phyloP scores from a whole-genome alignment of 2,113 vertebrate species.

The Uria aalge region DNA sequence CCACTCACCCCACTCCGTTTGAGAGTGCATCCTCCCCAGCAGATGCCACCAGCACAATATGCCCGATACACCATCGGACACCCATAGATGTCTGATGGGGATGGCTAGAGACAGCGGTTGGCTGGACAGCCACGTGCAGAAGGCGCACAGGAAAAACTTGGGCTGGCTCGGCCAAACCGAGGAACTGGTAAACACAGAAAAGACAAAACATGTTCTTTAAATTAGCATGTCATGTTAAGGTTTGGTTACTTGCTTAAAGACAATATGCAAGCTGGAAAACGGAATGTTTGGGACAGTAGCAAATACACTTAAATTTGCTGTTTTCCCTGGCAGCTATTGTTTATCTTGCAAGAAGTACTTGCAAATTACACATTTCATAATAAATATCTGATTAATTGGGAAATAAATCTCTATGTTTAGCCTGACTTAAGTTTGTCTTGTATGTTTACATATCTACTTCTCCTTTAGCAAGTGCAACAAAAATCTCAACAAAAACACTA shows the following conservation, averaged over 20 bases:
- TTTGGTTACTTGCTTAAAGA: not conserved
- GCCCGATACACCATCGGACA: fast-evolving
- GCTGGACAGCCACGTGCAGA: fast-evolving
- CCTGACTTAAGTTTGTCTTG: not conserved
- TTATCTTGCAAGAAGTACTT: not conserved
- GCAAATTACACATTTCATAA: not conserved
- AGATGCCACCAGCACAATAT: not conserved
- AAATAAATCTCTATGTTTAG: slow-evolving; percentile 53
- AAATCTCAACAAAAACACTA: slow-evolving; percentile 30
- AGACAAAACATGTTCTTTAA: not conserved
- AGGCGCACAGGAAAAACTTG: not conserved
- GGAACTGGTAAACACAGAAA: not conserved
- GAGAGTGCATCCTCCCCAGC: not conserved
- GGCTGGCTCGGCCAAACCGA: not conserved
- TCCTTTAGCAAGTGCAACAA: slow-evolving; percentile 53
- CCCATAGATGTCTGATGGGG: fast-evolving
- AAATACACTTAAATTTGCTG: not conserved
- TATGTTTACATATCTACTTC: slow-evolving; percentile 32
- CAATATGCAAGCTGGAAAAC: not conserved
- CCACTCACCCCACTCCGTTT: not conserved
- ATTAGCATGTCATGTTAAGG: not conserved
- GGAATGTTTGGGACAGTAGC: not conserved
- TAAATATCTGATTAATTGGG: slow-evolving; percentile 26
- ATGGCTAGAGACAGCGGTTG: fast-evolving
- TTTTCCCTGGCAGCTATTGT: not conserved